Conservation (phyloP, 2,888 invertebrate species). For the Synanthedon formicaeformis region DNA sequence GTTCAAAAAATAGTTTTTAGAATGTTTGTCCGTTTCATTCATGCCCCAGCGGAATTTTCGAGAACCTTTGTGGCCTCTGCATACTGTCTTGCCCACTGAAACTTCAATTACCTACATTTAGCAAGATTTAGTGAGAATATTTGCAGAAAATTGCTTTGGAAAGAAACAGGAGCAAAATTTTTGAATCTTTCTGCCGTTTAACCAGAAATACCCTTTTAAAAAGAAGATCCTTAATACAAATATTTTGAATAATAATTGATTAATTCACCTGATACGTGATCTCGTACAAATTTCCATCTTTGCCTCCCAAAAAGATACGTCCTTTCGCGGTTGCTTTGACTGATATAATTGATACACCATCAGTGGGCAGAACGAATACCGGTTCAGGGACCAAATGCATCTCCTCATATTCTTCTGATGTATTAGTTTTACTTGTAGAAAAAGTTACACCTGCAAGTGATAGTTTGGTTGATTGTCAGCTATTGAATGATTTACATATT, state of each 20-base stretch:
- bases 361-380: conserved; percentile 92
- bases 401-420: conserved; percentile 72
- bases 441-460: conserved; percentile 64
- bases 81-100: too few species aligned
- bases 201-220: too few species aligned
- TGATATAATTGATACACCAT: conserved; percentile 85
- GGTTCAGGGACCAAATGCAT: conserved; percentile 95
- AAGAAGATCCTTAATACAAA: not conserved
- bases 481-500: too few species aligned
- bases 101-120: too few species aligned
- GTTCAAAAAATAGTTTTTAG: too few species aligned
- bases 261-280: conserved; percentile 85
- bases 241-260: not conserved
- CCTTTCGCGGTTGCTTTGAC: conserved; percentile 86
- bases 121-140: too few species aligned
- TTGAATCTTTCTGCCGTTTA: too few species aligned
- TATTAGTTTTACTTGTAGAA: conserved; percentile 56
- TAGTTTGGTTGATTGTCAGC: not conserved
- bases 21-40: too few species aligned
- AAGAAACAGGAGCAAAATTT: too few species aligned
- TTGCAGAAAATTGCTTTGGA: too few species aligned
- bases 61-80: too few species aligned
- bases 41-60: too few species aligned
- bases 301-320: conserved; percentile 93
- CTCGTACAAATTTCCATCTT: conserved; percentile 95